These are phyloP conservation scores for Colinus virginianus DNA, from an alignment of 2,113 vertebrate species.

Conservation along the genomic window DNA sequence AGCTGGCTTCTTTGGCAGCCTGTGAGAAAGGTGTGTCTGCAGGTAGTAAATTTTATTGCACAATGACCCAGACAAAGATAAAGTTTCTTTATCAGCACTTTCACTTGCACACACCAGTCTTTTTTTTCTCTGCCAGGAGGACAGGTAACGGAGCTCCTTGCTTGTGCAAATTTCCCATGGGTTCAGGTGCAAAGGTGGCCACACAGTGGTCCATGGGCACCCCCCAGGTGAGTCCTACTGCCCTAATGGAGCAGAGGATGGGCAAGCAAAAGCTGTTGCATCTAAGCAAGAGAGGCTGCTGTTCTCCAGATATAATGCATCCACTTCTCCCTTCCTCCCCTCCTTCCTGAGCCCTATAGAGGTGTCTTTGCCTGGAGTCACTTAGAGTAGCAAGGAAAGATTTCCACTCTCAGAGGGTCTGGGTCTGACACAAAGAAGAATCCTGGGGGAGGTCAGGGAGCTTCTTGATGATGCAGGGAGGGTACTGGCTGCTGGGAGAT, in stretches of 20 bases:
- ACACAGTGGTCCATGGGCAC: fast-evolving
- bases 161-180: neutral
- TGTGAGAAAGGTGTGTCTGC: neutral
- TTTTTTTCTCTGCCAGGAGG: neutral
- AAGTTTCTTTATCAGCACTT: neutral
- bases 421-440: neutral
- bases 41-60: neutral
- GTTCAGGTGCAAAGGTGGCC: neutral
- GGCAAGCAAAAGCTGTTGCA: neutral
- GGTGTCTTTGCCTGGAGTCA: neutral
- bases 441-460: neutral
- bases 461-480: neutral
- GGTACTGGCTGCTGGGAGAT: neutral
- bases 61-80: conserved; percentile 1
- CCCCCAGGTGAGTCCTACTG: neutral
- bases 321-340: neutral
- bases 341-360: neutral
- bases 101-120: fast-evolving
- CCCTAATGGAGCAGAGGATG: neutral
- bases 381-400: neutral
- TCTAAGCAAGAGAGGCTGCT: neutral
- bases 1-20: neutral
- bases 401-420: neutral
- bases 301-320: neutral
- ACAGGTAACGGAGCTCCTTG: neutral